Evolutionary conservation across 2,113 vertebrate species (phyloP), one percentile per base, ranked within the genome.

Genomic region (Zosterops borbonicus): DNA sequence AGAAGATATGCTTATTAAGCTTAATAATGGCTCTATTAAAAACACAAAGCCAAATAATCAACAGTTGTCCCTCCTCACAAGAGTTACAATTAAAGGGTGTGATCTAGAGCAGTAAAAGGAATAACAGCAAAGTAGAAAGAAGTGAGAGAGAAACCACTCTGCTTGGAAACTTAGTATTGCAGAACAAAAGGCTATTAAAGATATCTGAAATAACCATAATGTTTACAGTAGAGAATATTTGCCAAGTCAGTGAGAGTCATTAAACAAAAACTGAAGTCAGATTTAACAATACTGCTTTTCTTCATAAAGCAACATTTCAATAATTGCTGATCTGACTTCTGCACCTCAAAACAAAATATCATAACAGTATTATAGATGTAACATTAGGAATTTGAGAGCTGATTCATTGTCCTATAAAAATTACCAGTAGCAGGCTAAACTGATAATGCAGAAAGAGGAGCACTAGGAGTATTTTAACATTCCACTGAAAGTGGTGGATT

Each of bases 11-110:
- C 65, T 93, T 93, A 82, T 77, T 83, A 62, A 47, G 33, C 24
- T 87, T 87, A 83, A 60, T 83, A 85, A 67, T 22, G 35, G 19
- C 78, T 79, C 53, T 64, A 53, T 85, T 91, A 73, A 82, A 87
- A 96, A 80, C 24, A 62, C 33, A 85, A 63, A 94, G 63, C 23
- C 84, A 88, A 92, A 94, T 87, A 96, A 91, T 56, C 91, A 94
- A 95, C 59, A 91, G 50, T 33, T 91, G 84, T 87, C 87, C 75
- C 83, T 55, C 33, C 33, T 82, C 39, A 59, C 31, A 58, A 65
- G 42, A 42, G 73, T 89, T 76, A 85, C 77, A 59, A 39, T 94
- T 85, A 87, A 80, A 87, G 56, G 21, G 18, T 71, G 18, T 71
- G 49, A 87, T 92, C 29, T 60, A 37, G 31, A 95, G 21, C 46